Percentiles rank a stretch among this genome's conserved stretches.
These are phyloP conservation scores for Malurus cyaneus DNA, from an alignment of 2,113 vertebrate genomes.

Conservation along the genomic window DNA sequence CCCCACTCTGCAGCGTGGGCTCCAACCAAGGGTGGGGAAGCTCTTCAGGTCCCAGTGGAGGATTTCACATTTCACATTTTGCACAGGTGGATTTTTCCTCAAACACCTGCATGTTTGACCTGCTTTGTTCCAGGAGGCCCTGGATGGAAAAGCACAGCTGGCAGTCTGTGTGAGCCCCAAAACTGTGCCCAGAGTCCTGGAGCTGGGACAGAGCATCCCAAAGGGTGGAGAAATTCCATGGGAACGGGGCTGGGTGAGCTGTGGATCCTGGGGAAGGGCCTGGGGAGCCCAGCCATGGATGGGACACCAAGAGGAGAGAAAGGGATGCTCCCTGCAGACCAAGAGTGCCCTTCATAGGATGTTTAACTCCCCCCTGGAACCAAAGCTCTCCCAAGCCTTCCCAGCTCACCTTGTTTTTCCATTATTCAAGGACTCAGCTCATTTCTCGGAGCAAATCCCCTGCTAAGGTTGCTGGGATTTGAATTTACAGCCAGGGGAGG, in stretches of 20 bases:
- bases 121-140: background rate
- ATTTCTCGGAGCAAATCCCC: constrained; percentile 22
- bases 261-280: background rate
- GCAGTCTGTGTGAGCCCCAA: background rate
- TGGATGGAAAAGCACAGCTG: background rate
- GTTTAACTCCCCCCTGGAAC: background rate
- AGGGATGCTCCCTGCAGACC: background rate
- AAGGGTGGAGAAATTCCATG: accelerated
- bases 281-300: background rate
- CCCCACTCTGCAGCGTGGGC: accelerated
- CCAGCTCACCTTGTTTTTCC: constrained; percentile 41
- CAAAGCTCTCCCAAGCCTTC: background rate
- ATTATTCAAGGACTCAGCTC: background rate
- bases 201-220: background rate
- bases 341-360: accelerated
- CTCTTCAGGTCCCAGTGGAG: accelerated
- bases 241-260: background rate
- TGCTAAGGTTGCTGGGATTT: constrained; percentile 26
- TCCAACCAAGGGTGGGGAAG: background rate
- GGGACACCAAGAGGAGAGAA: background rate
- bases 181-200: accelerated
- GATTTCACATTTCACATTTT: background rate
- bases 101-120: accelerated
- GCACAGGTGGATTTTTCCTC: background rate
- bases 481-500: constrained; percentile 47